phyloP scores from a whole-genome alignment of 1,140 invertebrate genomes.

The Lanistes nyassanus region DNA sequence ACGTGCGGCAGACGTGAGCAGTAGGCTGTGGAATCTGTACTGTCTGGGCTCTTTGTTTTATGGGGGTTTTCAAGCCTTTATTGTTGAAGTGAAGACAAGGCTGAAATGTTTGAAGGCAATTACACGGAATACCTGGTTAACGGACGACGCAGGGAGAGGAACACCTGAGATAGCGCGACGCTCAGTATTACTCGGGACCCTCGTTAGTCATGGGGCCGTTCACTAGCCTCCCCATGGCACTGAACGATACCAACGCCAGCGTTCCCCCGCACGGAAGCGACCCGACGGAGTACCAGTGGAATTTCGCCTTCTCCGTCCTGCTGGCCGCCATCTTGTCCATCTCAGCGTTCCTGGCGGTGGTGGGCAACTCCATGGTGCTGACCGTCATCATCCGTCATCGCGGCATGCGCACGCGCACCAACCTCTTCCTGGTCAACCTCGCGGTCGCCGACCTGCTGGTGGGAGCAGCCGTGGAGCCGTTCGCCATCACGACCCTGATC shows the following conservation, averaged over 20 bases:
- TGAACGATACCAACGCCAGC: neutral
- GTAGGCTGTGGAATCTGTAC: no score
- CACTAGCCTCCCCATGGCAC: neutral
- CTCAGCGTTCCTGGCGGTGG: constrained; percentile 33
- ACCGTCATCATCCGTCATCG: constrained; percentile 62
- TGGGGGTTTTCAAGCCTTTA: neutral
- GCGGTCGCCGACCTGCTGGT: constrained; percentile 68
- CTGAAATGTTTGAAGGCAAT: neutral
- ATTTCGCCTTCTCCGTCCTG: constrained; percentile 30
- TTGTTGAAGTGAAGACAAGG: neutral
- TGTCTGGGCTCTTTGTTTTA: no score
- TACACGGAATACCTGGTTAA: neutral
- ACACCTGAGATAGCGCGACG: neutral
- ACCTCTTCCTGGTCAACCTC: constrained; percentile 68
- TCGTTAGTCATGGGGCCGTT: neutral
- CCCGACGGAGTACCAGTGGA: constrained; percentile 19
- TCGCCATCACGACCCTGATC: constrained; percentile 66
- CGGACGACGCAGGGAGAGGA: neutral
- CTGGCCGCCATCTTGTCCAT: constrained; percentile 33
- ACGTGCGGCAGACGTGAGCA: no score
- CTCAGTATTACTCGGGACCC: neutral
- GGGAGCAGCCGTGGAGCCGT: constrained; percentile 65
- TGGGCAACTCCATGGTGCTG: constrained; percentile 61
- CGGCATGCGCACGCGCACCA: constrained; percentile 68
- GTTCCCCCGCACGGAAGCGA: neutral